Percentiles rank a stretch among this genome's conserved stretches.
phyloP scores from a whole-genome alignment of 2,113 vertebrate genomes.

The Oncorhynchus clarkii region DNA sequence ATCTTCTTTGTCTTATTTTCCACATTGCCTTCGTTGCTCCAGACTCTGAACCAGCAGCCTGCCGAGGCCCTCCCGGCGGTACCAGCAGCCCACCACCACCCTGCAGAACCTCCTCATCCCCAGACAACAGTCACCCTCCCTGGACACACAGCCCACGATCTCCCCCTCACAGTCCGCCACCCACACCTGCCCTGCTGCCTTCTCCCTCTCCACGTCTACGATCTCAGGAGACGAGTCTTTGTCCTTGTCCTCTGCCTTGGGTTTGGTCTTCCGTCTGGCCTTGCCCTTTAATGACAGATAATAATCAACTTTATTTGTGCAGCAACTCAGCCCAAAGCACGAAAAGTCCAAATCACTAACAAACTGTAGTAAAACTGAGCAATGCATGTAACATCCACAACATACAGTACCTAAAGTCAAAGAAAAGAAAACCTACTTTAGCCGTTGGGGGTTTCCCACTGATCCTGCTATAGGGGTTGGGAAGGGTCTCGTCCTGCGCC shows the following conservation, averaged over 20 bases:
- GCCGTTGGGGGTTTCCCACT: conserved; percentile 47
- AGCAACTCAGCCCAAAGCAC: background rate
- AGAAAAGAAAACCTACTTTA: conserved; percentile 48
- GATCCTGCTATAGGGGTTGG: conserved; percentile 60
- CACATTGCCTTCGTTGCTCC: conserved; percentile 42
- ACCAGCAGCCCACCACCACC: conserved; percentile 79
- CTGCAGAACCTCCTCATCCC: conserved; percentile 74
- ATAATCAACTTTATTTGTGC: too few species aligned
- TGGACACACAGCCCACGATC: conserved; percentile 79
- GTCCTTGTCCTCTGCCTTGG: conserved; percentile 57
- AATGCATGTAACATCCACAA: background rate
- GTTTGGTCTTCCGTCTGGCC: conserved; percentile 44
- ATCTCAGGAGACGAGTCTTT: conserved; percentile 44
- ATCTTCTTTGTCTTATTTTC: background rate
- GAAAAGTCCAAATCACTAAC: background rate
- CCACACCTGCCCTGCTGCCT: conserved; percentile 77
- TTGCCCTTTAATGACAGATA: background rate
- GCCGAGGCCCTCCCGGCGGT: conserved; percentile 78
- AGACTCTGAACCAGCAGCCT: conserved; percentile 75
- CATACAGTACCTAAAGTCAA: background rate
- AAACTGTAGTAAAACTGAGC: too few species aligned
- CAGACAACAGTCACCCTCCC: conserved; percentile 38
- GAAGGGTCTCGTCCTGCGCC: conserved; percentile 55
- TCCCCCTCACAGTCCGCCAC: conserved; percentile 80
- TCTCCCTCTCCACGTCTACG: conserved; percentile 63